These are phyloP conservation scores for Disparrhopalites patrizii DNA, from an alignment of 2,888 invertebrate species.

Conservation along the genomic window DNA sequence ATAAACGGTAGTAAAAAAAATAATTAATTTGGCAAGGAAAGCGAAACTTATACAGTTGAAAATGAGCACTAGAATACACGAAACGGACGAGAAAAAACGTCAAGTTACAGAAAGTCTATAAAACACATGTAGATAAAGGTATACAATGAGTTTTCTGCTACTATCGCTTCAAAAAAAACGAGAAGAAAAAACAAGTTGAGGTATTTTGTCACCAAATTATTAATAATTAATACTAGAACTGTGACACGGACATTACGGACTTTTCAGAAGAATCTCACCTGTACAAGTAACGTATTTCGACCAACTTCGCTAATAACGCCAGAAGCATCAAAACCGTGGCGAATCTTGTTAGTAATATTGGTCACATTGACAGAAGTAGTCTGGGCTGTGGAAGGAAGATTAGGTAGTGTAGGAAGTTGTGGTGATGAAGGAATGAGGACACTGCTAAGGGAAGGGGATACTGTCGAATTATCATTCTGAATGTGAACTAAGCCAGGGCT, in stretches of 20 bases:
- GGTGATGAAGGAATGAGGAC: slow-evolving; percentile 20
- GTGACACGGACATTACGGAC: background rate
- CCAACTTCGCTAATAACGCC: slow-evolving; percentile 31
- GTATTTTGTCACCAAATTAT: background rate
- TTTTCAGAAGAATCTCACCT: slow-evolving; percentile 41
- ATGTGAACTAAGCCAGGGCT: slow-evolving; percentile 15
- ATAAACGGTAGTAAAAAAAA: too few relatives aligned
- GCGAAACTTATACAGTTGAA: too few relatives aligned
- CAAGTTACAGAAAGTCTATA: too few relatives aligned
- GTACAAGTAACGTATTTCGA: slow-evolving; percentile 39
- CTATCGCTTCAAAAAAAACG: background rate
- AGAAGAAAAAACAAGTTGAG: background rate
- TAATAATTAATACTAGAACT: background rate
- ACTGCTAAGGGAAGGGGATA: background rate
- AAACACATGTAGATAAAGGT: too few relatives aligned
- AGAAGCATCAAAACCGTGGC: slow-evolving; percentile 22
- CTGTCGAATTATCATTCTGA: slow-evolving; percentile 4
- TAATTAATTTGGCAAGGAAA: too few relatives aligned
- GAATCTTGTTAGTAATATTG: slow-evolving; percentile 33
- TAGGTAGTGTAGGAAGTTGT: slow-evolving; percentile 35
- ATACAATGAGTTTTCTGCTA: too few relatives aligned
- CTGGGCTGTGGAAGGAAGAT: slow-evolving; percentile 4
- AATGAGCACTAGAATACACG: too few relatives aligned
- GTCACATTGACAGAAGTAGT: slow-evolving; percentile 19
- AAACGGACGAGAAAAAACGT: too few relatives aligned